phyloP scores from a whole-genome alignment of 1,140 invertebrate genomes.

The Leucophenga varia region DNA sequence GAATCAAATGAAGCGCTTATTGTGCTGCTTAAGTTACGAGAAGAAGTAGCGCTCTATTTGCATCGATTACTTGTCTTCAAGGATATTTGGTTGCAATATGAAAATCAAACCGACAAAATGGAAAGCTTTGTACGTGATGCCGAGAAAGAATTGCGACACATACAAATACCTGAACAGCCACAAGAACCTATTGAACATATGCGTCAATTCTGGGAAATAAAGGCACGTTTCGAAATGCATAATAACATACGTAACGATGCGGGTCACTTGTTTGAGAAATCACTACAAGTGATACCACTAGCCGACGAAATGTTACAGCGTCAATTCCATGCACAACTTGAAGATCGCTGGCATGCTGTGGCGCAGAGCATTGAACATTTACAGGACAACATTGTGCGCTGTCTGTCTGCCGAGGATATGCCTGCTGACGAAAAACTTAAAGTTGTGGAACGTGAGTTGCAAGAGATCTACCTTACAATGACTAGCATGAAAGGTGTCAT shows the following conservation, averaged over 20 bases:
- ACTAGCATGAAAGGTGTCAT: constrained; percentile 73
- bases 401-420: constrained; percentile 69
- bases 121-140: constrained; percentile 73
- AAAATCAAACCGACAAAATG: constrained; percentile 69
- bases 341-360: constrained; percentile 73
- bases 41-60: constrained; percentile 71
- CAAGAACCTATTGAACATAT: constrained; percentile 68
- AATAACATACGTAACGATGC: constrained; percentile 75
- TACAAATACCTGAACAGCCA: constrained; percentile 59
- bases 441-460: constrained; percentile 71
- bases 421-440: constrained; percentile 71
- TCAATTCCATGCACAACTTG: constrained; percentile 72
- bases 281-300: constrained; percentile 73
- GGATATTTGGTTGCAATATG: constrained; percentile 75
- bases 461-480: constrained; percentile 67
- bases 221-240: constrained; percentile 83
- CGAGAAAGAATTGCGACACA: constrained; percentile 64
- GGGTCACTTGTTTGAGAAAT: constrained; percentile 71
- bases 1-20: constrained; percentile 70
- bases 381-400: constrained; percentile 66
- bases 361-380: constrained; percentile 66
- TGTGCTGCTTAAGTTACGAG: constrained; percentile 69
- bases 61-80: constrained; percentile 70
- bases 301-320: constrained; percentile 79
- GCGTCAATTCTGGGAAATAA: constrained; percentile 83